A percentile compares a stretch with the other conserved stretches of the same genome.
phyloP scores from a whole-genome alignment of 1,140 invertebrate species.

The Plutomurus gul region DNA sequence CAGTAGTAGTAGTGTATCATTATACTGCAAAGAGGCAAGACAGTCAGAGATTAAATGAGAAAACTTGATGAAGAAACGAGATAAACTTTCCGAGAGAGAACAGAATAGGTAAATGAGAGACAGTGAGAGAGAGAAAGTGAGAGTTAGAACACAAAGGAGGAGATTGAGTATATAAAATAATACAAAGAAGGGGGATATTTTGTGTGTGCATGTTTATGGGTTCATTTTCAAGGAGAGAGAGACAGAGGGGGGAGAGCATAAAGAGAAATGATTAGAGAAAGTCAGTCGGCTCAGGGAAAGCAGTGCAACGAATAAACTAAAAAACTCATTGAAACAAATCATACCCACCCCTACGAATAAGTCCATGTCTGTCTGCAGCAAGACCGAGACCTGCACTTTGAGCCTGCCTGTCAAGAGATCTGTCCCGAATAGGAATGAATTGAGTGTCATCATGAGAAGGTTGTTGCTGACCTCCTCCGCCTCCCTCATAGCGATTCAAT shows the following conservation, averaged over 20 bases:
- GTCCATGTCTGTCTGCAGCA: slow-evolving; percentile 8
- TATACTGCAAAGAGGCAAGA: no score
- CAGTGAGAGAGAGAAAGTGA: neutral
- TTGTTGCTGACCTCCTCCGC: neutral
- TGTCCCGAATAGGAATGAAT: slow-evolving; percentile 45
- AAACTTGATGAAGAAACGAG: neutral
- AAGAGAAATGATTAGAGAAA: no score
- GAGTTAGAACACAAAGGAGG: no score
- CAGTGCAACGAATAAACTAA: slow-evolving; percentile 17
- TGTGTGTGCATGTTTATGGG: no score
- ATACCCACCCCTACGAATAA: slow-evolving; percentile 20
- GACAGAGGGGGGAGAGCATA: no score
- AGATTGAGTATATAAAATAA: no score
- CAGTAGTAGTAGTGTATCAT: no score
- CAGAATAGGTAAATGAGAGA: neutral
- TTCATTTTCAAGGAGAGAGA: no score
- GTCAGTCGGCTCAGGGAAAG: neutral
- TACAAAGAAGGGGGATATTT: no score
- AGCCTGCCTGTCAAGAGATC: slow-evolving; percentile 37
- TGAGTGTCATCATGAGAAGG: slow-evolving; percentile 35
- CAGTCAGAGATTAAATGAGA: no score
- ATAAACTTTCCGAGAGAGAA: neutral
- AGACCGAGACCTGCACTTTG: slow-evolving; percentile 19
- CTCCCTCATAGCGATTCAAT: slow-evolving; percentile 45
- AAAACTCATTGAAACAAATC: slow-evolving; percentile 19